Percentiles rank a stretch among this genome's conserved stretches.
These are phyloP conservation scores for Formica aserva DNA, from an alignment of 2,888 invertebrate species.

Conservation along the genomic window DNA sequence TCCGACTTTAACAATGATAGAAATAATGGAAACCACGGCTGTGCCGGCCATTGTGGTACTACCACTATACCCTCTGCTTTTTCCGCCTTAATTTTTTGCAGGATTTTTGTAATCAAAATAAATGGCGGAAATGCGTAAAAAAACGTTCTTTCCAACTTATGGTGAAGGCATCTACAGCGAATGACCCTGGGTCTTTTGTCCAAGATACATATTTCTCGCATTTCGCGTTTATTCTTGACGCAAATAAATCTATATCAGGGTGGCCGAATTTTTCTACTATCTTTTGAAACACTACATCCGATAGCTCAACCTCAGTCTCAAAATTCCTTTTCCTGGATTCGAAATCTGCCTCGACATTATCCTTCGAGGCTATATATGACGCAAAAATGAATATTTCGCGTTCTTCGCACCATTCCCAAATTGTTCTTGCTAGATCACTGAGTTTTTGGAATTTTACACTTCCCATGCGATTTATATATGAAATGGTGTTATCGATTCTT, in stretches of 20 bases:
- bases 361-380: background rate
- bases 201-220: conserved; percentile 63
- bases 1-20: background rate
- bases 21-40: background rate
- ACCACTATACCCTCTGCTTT: background rate
- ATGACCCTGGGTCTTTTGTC: conserved; percentile 69
- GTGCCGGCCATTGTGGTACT: background rate
- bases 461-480: conserved; percentile 29
- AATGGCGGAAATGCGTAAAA: conserved; percentile 68
- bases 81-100: background rate
- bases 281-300: background rate
- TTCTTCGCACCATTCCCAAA: too few relatives aligned
- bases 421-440: too few relatives aligned
- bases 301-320: background rate
- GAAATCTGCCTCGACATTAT: background rate
- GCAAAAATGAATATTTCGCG: background rate
- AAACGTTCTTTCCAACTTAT: conserved; percentile 52
- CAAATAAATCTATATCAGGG: conserved; percentile 16
- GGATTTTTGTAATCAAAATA: background rate
- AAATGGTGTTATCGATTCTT: conserved; percentile 62
- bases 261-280: background rate
- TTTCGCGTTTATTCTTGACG: conserved; percentile 19
- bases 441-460: background rate
- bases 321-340: background rate
- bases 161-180: conserved; percentile 75